phyloP scores from a whole-genome alignment of 2,797 vertebrate genomes.

The Oceanodroma leucorhoa region DNA sequence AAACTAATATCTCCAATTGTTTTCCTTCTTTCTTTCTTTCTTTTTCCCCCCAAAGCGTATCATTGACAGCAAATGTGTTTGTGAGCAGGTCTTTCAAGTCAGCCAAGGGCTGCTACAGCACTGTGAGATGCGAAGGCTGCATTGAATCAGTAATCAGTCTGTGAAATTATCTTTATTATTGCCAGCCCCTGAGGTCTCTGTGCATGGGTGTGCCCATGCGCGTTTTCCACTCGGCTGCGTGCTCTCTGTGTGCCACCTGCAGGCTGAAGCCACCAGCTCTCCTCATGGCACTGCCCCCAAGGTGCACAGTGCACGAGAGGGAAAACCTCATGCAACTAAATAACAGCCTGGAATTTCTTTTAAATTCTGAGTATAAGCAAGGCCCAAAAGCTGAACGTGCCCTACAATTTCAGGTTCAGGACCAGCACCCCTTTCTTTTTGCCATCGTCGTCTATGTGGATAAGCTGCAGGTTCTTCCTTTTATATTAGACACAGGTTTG shows the following conservation, averaged over 20 bases:
- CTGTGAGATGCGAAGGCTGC: background rate
- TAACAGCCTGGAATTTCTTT: background rate
- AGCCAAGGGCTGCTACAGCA: background rate
- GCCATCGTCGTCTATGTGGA: background rate
- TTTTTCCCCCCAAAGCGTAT: too few relatives aligned
- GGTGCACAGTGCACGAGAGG: too few relatives aligned
- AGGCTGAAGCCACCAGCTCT: background rate
- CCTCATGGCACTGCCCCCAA: background rate
- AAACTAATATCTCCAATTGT: background rate
- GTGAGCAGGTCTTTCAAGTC: background rate
- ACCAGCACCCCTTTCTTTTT: background rate
- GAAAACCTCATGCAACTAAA: background rate
- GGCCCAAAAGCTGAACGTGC: background rate
- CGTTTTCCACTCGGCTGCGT: accelerated
- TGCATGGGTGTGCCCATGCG: background rate
- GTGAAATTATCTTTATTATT: background rate
- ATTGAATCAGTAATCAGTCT: background rate
- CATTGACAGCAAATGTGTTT: background rate
- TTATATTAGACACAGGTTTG: background rate
- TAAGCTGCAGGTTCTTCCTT: background rate
- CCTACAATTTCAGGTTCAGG: background rate
- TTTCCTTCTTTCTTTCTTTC: too few relatives aligned
- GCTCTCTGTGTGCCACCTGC: background rate
- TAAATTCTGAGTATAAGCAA: background rate
- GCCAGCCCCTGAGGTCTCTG: background rate